Conservation (phyloP, 2,888 invertebrate species). For the Meteorus colon region DNA sequence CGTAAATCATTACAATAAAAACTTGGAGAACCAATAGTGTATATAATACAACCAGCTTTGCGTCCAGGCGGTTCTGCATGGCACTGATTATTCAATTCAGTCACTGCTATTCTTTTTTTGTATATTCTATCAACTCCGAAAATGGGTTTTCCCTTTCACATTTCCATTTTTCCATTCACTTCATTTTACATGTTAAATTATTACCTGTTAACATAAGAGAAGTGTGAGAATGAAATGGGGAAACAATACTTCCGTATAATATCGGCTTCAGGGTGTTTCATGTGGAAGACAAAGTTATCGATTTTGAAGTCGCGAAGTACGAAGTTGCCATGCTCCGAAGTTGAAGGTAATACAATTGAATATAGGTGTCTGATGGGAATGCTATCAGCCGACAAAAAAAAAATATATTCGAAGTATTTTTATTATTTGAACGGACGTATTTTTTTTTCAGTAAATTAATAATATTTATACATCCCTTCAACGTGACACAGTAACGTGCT, state of each 20-base stretch:
- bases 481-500: slow-evolving; percentile 13
- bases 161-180: slow-evolving; percentile 27
- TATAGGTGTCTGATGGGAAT: not conserved
- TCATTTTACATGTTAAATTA: slow-evolving; percentile 29
- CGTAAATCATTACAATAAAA: slow-evolving; percentile 70
- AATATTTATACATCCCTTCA: not conserved
- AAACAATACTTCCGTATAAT: slow-evolving; percentile 6
- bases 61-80: slow-evolving; percentile 71
- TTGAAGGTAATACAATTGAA: slow-evolving; percentile 29
- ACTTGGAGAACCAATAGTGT: slow-evolving; percentile 69
- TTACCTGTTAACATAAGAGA: slow-evolving; percentile 5
- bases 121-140: not conserved
- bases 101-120: slow-evolving; percentile 43
- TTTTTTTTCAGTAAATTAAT: not conserved
- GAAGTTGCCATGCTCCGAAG: slow-evolving; percentile 45
- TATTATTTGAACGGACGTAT: not conserved
- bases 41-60: slow-evolving; percentile 69
- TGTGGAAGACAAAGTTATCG: slow-evolving; percentile 30
- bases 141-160: slow-evolving; percentile 41
- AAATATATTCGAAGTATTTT: not conserved
- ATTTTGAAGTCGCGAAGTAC: slow-evolving; percentile 36
- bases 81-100: slow-evolving; percentile 56
- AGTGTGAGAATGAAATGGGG: not conserved
- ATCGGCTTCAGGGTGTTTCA: not conserved
- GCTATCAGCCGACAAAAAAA: not conserved